Conservation (phyloP, 1,140 invertebrate species). For the Drosophila albomicans region DNA sequence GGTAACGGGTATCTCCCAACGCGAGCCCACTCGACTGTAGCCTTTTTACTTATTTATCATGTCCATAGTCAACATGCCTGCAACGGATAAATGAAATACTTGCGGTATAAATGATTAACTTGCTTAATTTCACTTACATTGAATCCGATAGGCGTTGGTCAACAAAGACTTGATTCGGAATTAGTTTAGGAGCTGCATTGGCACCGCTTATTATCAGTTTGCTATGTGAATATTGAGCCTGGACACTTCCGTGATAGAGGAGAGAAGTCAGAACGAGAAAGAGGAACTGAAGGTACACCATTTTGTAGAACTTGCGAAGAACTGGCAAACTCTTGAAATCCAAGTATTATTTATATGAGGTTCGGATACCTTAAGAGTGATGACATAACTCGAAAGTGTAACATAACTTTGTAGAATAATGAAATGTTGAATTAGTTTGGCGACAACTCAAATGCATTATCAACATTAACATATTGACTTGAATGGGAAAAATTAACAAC, state of each 20-base stretch:
- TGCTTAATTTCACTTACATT: neutral
- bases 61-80: too few species aligned
- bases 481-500: too few species aligned
- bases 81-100: too few species aligned
- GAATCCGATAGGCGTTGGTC: neutral
- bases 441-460: too few species aligned
- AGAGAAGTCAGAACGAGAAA: neutral
- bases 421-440: too few species aligned
- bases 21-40: too few species aligned
- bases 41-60: too few species aligned
- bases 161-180: slow-evolving; percentile 2
- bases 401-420: too few species aligned
- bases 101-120: too few species aligned
- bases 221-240: neutral
- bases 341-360: neutral
- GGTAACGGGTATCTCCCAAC: too few species aligned
- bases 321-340: neutral
- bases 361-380: neutral
- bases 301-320: neutral
- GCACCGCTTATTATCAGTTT: slow-evolving; percentile 3
- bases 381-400: neutral
- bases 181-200: neutral
- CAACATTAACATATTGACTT: too few species aligned
- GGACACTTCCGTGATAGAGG: neutral
- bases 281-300: neutral